Conservation (phyloP, 2,797 vertebrate genomes). For the Pangasius krempfi region DNA sequence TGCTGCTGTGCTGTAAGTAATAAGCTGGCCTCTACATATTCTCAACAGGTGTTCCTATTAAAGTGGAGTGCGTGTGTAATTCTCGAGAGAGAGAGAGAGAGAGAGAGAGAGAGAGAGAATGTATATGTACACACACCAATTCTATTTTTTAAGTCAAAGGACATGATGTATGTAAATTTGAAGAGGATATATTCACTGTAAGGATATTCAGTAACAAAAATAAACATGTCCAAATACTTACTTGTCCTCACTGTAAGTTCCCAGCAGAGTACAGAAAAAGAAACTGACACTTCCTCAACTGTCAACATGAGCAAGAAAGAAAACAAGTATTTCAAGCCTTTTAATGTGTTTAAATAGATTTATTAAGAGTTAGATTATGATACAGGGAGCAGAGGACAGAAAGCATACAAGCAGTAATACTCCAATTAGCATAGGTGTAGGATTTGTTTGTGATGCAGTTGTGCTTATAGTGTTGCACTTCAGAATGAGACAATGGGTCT, state of each 20-base stretch:
- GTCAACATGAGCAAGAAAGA: background rate
- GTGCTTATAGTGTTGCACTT: conserved; percentile 5
- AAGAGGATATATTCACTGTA: background rate
- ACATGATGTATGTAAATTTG: too few relatives aligned
- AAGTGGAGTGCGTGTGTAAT: too few relatives aligned
- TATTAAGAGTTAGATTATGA: conserved; percentile 57
- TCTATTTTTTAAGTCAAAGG: too few relatives aligned
- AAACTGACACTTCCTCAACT: background rate
- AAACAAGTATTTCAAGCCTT: background rate
- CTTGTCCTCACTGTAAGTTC: background rate
- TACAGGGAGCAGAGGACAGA: conserved; percentile 47
- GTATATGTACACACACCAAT: too few relatives aligned
- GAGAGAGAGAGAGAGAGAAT: too few relatives aligned
- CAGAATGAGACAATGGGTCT: conserved; percentile 8
- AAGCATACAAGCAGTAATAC: conserved; percentile 18
- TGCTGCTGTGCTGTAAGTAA: too few relatives aligned
- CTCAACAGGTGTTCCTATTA: too few relatives aligned
- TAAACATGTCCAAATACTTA: background rate
- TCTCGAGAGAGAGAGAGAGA: too few relatives aligned
- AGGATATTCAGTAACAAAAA: background rate
- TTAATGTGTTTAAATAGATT: conserved; percentile 41
- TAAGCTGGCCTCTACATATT: too few relatives aligned
- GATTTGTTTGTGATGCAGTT: background rate
- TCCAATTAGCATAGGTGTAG: background rate
- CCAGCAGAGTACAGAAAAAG: background rate